These are phyloP conservation scores for Nesometra sesokonis DNA, from an alignment of 35 echinoderm and acorn worm species.

Conservation along the genomic window DNA sequence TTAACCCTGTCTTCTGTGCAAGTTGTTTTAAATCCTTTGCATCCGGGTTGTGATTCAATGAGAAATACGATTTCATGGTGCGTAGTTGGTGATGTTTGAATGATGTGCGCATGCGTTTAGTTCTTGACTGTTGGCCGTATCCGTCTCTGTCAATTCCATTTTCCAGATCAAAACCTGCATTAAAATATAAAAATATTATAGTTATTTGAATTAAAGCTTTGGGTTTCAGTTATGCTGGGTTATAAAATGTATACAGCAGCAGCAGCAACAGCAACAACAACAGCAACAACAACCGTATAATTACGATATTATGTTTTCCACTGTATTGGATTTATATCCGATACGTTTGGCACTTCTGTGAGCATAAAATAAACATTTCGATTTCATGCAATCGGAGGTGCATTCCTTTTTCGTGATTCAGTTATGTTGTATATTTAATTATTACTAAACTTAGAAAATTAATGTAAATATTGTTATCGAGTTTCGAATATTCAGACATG, in stretches of 20 bases:
- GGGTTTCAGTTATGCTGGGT: too few species aligned
- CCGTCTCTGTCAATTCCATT: constrained; percentile 73
- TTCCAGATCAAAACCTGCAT: background rate
- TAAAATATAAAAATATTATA: background rate
- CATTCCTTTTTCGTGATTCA: background rate
- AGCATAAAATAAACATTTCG: too few species aligned
- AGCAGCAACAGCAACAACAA: too few species aligned
- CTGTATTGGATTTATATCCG: too few species aligned
- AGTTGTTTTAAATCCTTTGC: constrained; percentile 98
- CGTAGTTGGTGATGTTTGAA: constrained; percentile 99
- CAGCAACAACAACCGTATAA: too few species aligned
- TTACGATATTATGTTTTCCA: too few species aligned
- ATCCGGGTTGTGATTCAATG: constrained; percentile 98
- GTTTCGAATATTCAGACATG: too few species aligned
- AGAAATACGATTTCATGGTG: constrained; percentile 97
- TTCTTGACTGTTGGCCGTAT: constrained; percentile 52
- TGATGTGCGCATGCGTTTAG: constrained; percentile 87
- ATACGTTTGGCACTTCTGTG: too few species aligned
- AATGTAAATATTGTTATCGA: background rate
- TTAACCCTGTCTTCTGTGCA: constrained; percentile 97
- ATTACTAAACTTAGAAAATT: background rate
- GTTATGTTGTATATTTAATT: background rate
- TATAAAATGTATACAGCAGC: too few species aligned
- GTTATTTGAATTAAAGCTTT: too few species aligned
- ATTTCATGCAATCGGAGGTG: background rate